Percentiles rank a stretch among this genome's conserved stretches.
Evolutionary conservation across 92 coral and sea anemone species (phyloP).

Genomic region (Palythoa grandis): DNA sequence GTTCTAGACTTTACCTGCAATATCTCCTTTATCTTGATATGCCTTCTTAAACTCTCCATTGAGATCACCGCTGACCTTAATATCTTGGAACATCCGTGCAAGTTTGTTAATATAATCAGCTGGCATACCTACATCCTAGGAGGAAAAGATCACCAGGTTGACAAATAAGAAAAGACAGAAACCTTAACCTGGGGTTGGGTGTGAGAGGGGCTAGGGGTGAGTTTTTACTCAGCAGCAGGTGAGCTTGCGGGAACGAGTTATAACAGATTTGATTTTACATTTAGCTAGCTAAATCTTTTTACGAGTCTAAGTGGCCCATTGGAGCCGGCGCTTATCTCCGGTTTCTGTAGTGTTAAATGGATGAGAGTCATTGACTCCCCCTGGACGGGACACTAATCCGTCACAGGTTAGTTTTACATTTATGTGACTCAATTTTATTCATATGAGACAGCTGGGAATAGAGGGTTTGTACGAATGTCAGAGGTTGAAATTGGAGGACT

Average conservation of each 20-base stretch:
- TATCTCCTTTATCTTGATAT: slow-evolving; percentile 81
- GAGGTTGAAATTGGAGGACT: too few species aligned
- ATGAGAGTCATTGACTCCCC: background rate
- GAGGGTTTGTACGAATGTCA: too few species aligned
- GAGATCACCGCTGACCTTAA: slow-evolving; percentile 95
- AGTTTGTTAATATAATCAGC: slow-evolving; percentile 97
- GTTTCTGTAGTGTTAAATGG: background rate
- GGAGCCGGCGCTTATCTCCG: background rate
- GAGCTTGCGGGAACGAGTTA: background rate
- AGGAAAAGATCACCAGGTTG: background rate
- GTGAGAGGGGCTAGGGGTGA: too few species aligned
- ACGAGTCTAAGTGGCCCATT: background rate
- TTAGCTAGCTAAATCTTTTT: background rate
- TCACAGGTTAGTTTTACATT: too few species aligned
- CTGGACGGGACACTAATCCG: background rate
- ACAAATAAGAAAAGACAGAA: background rate
- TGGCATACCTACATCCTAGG: slow-evolving; percentile 99
- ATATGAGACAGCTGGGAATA: background rate
- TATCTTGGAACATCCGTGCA: slow-evolving; percentile 98
- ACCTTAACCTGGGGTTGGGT: background rate
- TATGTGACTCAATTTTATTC: background rate
- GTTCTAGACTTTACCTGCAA: slow-evolving; percentile 70
- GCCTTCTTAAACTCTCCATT: slow-evolving; percentile 88
- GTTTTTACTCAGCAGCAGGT: too few species aligned
- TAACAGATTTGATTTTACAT: background rate